Evolutionary conservation across 2,797 vertebrate species (phyloP), one percentile per base, ranked within the genome.

Genomic region (Gouania willdenowi): DNA sequence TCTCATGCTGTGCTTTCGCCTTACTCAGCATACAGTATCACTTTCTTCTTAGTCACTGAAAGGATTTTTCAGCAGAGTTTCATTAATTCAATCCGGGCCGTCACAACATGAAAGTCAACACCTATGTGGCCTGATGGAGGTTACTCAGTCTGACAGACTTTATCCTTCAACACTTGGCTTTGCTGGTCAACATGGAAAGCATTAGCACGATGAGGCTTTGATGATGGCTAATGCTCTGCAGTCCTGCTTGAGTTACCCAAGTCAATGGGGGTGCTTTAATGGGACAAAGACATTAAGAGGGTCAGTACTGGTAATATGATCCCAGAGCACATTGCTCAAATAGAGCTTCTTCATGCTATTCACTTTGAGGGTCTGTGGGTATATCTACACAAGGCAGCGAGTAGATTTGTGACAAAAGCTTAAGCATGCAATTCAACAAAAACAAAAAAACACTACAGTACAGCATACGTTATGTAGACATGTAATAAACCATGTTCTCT

Each of bases 291-390:
- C 66, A 56, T 70, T 83, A 68, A 71, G 63, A 71, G 51, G 73
- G 63, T 70, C 71, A 62, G 64, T 70, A 78, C 50, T 61, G 59
- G 81, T 83, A 82, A 82, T 74, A 25, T 68, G 74, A 85, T 56
- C 61, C 27, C 30, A 26, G 41, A 26, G 12, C 38, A 63, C 47
- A 4, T 34, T 15, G 48, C 39, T 53, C 53, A 16, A 25, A 36
- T 27, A 33, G 21, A 46, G 28, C 15, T 3, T 11, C 19, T n/a
- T n/a, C n/a, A n/a, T n/a, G n/a, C n/a, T n/a, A n/a, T n/a, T n/a
- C n/a, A n/a, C n/a, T n/a, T n/a, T n/a, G n/a, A n/a, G n/a, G n/a
- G n/a, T n/a, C n/a, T n/a, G n/a, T n/a, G n/a, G n/a, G n/a, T n/a
- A n/a, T n/a, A n/a, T n/a, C n/a, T n/a, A n/a, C n/a, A n/a, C n/a